phyloP scores from a whole-genome alignment of 1,140 invertebrate genomes.

The Ceratina japonica region DNA sequence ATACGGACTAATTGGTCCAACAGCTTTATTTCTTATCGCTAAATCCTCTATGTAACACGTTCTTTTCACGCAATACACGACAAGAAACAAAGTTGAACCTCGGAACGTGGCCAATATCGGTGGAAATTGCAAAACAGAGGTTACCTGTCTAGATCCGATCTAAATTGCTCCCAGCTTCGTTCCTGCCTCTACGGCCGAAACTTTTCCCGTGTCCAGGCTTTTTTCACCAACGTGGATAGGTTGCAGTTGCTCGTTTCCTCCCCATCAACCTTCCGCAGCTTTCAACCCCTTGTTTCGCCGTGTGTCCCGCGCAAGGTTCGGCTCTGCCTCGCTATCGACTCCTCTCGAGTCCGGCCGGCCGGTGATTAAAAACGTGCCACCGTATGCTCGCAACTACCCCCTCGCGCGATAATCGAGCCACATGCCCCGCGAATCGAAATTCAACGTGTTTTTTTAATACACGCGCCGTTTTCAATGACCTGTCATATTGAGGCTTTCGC shows the following conservation, averaged over 20 bases:
- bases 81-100: neutral
- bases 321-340: constrained; percentile 25
- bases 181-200: constrained; percentile 2
- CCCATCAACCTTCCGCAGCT: constrained; percentile 46
- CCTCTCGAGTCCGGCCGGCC: constrained; percentile 64
- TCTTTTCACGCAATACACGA: neutral
- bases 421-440: neutral
- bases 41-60: too few species aligned
- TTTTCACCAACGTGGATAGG: constrained; percentile 42
- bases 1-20: too few species aligned
- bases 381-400: constrained; percentile 18
- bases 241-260: constrained; percentile 51
- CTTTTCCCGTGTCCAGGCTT: constrained; percentile 31
- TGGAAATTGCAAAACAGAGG: constrained; percentile 43
- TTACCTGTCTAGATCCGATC: constrained; percentile 48
- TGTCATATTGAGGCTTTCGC: neutral
- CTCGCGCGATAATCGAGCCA: constrained; percentile 11
- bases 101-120: neutral
- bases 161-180: constrained; percentile 67
- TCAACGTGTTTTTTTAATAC: neutral
- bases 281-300: constrained; percentile 67
- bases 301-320: constrained; percentile 39
- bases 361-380: constrained; percentile 69
- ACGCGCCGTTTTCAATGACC: neutral
- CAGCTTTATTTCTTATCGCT: too few species aligned